Percentiles rank a stretch among this genome's conserved stretches.
These are phyloP conservation scores for Himalopsyche japonica DNA, from an alignment of 2,888 invertebrate species.

Conservation along the genomic window DNA sequence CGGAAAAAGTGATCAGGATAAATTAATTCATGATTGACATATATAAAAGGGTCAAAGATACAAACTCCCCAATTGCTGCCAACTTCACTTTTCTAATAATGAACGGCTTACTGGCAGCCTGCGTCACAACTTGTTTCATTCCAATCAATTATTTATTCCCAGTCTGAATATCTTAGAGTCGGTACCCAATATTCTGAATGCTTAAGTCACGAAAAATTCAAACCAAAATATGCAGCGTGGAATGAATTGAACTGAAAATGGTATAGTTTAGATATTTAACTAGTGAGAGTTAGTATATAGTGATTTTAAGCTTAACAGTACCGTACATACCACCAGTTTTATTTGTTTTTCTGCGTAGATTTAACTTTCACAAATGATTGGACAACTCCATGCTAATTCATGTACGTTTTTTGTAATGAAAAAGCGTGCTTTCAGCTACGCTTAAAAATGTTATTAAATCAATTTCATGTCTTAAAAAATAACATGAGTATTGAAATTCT, in stretches of 20 bases:
- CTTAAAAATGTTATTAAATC: no score
- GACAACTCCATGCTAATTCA: no score
- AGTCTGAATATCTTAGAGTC: background rate
- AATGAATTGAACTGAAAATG: background rate
- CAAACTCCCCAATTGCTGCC: background rate
- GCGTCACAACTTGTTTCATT: background rate
- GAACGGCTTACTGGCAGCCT: background rate
- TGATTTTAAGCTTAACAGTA: no score
- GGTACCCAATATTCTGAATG: background rate
- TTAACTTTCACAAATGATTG: no score
- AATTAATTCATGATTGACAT: background rate
- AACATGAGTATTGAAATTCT: no score
- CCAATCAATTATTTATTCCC: background rate
- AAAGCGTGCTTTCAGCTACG: no score
- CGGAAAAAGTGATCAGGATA: background rate
- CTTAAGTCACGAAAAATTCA: background rate
- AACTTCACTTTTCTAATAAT: background rate
- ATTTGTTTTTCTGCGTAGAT: no score
- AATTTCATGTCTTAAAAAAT: no score
- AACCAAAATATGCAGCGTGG: background rate
- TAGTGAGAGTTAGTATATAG: no score
- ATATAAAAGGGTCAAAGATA: background rate
- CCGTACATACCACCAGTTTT: no score
- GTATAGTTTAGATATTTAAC: background rate
- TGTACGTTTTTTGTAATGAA: no score